Base-by-base conservation (phyloP, 2,888 invertebrate genomes). In the Pyrrhia umbra region DNA sequence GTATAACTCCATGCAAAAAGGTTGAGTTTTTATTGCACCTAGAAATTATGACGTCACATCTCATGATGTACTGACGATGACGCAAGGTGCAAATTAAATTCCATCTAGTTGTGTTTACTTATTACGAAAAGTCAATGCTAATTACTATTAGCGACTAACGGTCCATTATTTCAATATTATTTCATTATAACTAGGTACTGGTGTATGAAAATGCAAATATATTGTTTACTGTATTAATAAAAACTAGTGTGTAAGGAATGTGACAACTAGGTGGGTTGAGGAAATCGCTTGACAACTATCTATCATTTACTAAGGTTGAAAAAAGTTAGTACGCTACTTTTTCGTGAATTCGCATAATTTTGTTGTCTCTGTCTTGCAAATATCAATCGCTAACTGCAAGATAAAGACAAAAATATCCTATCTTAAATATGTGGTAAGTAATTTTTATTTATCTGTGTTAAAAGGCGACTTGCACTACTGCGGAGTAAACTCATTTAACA, bases 211-310 rank as follows among this genome's bases (percentile, higher is more conserved):
- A 13, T 34, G 16, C 6, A 4, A 13, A 10, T 5, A 61, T 15
- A 54, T 37, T 15, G 0, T 64, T 23, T n/a, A 40, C 23, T 52
- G 15, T 25, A 39, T 34, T 37, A 40, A 27, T 25, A 40, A 42
- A 34, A 69, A 54, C 27, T 69, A 69, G 25, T 42, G 18, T 39
- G 20, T 49, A 49, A 49, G 64, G 64, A 68, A 70, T 68, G 70
- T 69, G 70, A 30, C 2, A 30, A 49, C 15, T 54, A 47, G 43
- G 47, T 69, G 55, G 63, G 43, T 45, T 43, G 18, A 10, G 6
- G 1, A 15, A n/a, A 55, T 21, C 20, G 5, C 15, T 30, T 21
- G 20, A 25, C 37, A 37, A 40, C 10, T n/a, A n/a, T n/a, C n/a
- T n/a, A 23, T 13, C 13, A 30, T 30, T 13, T 13, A 30, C 30